Evolutionary conservation across 2,888 invertebrate species (phyloP), one percentile per base, ranked within the genome.

Genomic region (Oxyteleia sp.): DNA sequence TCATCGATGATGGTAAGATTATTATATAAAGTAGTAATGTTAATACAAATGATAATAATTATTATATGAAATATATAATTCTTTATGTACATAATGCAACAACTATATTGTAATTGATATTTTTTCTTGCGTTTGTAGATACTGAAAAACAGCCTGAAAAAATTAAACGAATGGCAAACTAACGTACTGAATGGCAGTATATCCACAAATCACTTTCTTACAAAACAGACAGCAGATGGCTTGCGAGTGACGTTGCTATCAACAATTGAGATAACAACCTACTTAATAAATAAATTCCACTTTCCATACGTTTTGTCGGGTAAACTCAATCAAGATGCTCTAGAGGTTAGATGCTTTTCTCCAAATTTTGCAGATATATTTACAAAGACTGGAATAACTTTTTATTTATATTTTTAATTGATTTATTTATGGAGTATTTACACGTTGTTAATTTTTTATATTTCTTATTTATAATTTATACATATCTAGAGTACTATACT

Each of bases 241-340:
- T 49, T 85, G 43, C 59, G 85, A 45, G 79, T 86, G 8, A 84
- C 85, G 3, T 11, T 86, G 41, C 32, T 53, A 15, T 85, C 87
- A 20, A 84, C 80, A 23, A 20, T 86, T 53, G 84, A 84, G 16
- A 53, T 86, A 13, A 35, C 47, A 4, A 57, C 74, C 8, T 74
- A 81, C 57, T 55, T 87, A 26, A 64, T 83, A 8, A 32, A 82
- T 2, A 29, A 76, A 3, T 82, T 38, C 41, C 45, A 63, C 2
- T 87, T 86, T 53, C 26, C 76, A 38, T 84, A 84, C 47, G 78
- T 86, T 4, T 55, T 86, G 20, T 85, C 82, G 11, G 79, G 71
- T 32, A 84, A 84, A 71, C 59, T 87, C 7, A 86, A 85, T 71
- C 87, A 85, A 74, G 86, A 87, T 68, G 79, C 82, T 47, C 71